Conservation (phyloP, 2,888 invertebrate genomes). For the Phalera bucephala region DNA sequence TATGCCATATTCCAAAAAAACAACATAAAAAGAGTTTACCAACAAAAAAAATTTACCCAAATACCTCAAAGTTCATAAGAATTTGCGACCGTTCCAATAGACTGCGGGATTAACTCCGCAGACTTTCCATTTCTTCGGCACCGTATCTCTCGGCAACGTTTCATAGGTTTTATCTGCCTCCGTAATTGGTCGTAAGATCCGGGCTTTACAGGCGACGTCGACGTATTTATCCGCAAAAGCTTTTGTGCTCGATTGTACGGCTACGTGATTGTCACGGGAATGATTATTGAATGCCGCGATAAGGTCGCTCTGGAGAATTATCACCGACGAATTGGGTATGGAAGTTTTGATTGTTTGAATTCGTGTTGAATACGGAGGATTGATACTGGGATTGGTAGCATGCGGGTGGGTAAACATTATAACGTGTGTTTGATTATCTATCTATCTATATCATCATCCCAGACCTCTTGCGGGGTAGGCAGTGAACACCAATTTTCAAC, state of each 20-base stretch:
- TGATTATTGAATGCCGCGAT: conserved; percentile 52
- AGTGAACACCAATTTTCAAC: too few species aligned
- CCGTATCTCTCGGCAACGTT: conserved; percentile 47
- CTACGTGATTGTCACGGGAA: conserved; percentile 44
- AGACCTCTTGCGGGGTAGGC: too few species aligned
- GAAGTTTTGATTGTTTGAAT: conserved; percentile 1
- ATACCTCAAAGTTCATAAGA: conserved; percentile 22
- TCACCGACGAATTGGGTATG: not conserved
- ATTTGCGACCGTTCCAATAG: conserved; percentile 38
- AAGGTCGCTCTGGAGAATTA: conserved; percentile 17
- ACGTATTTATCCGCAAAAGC: conserved; percentile 39
- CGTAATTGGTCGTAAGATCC: conserved; percentile 70
- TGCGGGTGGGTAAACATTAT: too few species aligned
- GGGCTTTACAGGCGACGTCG: conserved; percentile 53
- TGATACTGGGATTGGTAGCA: too few species aligned
- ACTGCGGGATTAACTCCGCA: conserved; percentile 39
- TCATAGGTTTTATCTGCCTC: conserved; percentile 61
- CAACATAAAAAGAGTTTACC: too few species aligned
- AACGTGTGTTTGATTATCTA: too few species aligned
- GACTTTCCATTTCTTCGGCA: conserved; percentile 32
- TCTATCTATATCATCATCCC: too few species aligned
- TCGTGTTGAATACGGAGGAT: not conserved
- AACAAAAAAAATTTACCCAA: conserved; percentile 5
- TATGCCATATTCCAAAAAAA: too few species aligned
- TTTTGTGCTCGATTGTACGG: conserved; percentile 52